A percentile compares a stretch with the other conserved stretches of the same genome.
These are phyloP conservation scores for Protophormia terraenovae DNA, from an alignment of 2,888 invertebrate species.

Conservation along the genomic window DNA sequence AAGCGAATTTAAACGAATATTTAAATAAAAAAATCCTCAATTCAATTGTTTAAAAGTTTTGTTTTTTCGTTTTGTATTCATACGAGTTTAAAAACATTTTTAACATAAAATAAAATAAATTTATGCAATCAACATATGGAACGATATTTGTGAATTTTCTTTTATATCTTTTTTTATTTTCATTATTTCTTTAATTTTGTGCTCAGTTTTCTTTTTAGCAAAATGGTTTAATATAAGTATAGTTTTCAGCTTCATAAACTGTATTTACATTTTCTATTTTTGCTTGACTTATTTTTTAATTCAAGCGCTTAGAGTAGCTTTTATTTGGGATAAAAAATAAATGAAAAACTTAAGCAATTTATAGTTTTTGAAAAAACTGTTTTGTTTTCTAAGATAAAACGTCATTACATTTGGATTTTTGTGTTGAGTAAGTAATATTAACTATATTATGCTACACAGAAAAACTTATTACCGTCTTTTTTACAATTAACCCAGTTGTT, in stretches of 20 bases:
- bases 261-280: constrained; percentile 22
- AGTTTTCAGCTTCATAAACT: background rate
- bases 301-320: background rate
- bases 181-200: constrained; percentile 5
- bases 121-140: constrained; percentile 37
- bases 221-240: no score
- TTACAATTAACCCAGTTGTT: no score
- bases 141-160: background rate
- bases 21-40: constrained; percentile 47
- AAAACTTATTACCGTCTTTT: no score
- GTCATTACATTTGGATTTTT: background rate
- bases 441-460: no score
- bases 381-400: background rate
- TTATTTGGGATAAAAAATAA: background rate
- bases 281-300: constrained; percentile 40
- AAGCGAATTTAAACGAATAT: constrained; percentile 23
- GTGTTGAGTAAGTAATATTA: background rate
- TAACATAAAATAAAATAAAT: constrained; percentile 19
- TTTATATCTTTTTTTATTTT: background rate
- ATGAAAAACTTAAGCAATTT: background rate
- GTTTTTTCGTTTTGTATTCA: background rate
- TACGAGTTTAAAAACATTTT: background rate
- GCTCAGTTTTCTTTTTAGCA: background rate
- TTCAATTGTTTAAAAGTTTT: constrained; percentile 47
- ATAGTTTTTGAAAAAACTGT: background rate